A percentile compares a stretch with the other conserved stretches of the same genome.
Conservation (phyloP, 2,797 vertebrate species). For the Telmatherina bonti region DNA sequence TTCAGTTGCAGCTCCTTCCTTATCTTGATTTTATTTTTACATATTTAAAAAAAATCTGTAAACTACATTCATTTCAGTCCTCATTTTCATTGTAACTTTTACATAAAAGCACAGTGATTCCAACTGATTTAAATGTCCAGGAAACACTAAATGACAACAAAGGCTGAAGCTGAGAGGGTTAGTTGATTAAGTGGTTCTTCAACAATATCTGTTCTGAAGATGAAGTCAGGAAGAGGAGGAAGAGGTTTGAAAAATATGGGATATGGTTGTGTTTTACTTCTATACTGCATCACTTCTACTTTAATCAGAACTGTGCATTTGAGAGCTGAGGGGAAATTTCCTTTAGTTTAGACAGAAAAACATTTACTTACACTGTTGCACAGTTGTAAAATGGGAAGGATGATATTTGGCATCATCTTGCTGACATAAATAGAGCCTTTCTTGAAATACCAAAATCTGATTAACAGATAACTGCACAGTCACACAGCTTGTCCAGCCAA, state of each 20-base stretch:
- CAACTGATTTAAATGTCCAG: not conserved
- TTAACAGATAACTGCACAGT: not conserved
- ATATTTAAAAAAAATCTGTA: not conserved
- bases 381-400: not conserved
- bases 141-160: not conserved
- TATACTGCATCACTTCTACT: not conserved
- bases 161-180: not conserved
- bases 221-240: not conserved
- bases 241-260: not conserved
- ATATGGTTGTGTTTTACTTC: not conserved
- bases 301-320: not conserved
- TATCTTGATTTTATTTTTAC: slow-evolving; percentile 33
- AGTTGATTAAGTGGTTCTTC: not conserved
- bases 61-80: not conserved
- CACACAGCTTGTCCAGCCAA: not conserved
- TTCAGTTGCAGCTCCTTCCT: slow-evolving; percentile 35
- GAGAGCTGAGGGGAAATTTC: not conserved
- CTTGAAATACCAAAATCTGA: not conserved
- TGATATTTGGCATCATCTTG: not conserved
- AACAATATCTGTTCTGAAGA: not conserved
- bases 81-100: not conserved
- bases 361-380: not conserved
- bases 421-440: not conserved
- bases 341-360: not conserved
- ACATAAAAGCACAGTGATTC: not conserved